These are phyloP conservation scores for Corythornis leucogaster DNA, from an alignment of 2,797 vertebrate species.

Conservation along the genomic window DNA sequence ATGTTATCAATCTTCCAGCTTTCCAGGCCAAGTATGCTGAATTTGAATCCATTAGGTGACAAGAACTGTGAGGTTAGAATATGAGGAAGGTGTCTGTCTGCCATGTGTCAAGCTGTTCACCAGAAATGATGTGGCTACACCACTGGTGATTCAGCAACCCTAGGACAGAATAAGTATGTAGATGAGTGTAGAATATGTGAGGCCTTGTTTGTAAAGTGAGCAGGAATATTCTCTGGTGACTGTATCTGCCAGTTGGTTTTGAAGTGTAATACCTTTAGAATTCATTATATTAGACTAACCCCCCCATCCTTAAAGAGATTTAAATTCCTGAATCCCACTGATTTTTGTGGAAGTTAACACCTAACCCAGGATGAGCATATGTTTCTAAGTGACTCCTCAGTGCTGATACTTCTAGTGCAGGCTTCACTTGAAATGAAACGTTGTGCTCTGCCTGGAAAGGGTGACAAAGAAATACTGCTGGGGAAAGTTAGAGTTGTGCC, in stretches of 20 bases:
- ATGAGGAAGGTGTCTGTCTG: background rate
- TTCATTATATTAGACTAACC: background rate
- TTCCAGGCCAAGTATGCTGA: background rate
- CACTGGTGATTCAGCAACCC: background rate
- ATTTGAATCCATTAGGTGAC: background rate
- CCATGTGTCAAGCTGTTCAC: background rate
- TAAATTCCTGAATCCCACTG: slow-evolving; percentile 1
- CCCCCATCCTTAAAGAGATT: background rate
- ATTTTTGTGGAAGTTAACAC: background rate
- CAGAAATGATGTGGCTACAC: background rate
- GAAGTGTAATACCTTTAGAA: background rate
- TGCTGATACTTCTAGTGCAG: background rate
- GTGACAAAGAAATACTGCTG: background rate
- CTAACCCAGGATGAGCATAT: background rate
- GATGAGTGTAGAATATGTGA: background rate
- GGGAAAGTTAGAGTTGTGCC: background rate
- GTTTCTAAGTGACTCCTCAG: background rate
- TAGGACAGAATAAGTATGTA: too few relatives aligned
- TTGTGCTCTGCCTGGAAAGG: background rate
- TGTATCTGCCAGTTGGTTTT: background rate
- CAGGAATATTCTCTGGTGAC: background rate
- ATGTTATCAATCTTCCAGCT: background rate
- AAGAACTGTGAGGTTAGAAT: background rate
- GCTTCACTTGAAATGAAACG: background rate
- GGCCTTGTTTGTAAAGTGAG: background rate